Conservation (phyloP, 2,797 vertebrate genomes). For the Liasis olivaceus region DNA sequence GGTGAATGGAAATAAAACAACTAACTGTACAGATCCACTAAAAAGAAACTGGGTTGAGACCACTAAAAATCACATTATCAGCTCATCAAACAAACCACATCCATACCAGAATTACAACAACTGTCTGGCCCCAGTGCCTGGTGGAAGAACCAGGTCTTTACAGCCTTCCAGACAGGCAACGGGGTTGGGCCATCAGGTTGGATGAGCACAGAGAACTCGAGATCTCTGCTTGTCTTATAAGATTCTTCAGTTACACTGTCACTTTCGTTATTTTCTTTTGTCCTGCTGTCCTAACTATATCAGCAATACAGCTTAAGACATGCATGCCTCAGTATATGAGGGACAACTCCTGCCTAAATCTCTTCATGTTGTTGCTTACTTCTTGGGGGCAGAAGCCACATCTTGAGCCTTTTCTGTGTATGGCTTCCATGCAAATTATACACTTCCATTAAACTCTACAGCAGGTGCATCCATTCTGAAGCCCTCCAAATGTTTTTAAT, state of each 20-base stretch:
- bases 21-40: background rate
- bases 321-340: background rate
- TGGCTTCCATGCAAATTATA: background rate
- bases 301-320: background rate
- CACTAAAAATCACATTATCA: background rate
- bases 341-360: background rate
- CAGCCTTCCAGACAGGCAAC: background rate
- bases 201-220: background rate
- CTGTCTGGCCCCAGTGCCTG: background rate
- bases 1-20: background rate
- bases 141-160: background rate
- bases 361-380: background rate
- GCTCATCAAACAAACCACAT: background rate
- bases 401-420: background rate
- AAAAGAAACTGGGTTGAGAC: background rate
- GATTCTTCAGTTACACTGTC: background rate
- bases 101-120: background rate
- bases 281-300: background rate
- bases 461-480: background rate
- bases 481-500: background rate
- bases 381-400: background rate
- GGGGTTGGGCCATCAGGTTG: background rate
- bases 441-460: background rate
- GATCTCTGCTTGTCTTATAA: background rate
- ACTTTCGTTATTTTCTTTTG: background rate